Evolutionary conservation across 2,888 invertebrate genomes (phyloP).

Genomic region (Ceramica pisi): DNA sequence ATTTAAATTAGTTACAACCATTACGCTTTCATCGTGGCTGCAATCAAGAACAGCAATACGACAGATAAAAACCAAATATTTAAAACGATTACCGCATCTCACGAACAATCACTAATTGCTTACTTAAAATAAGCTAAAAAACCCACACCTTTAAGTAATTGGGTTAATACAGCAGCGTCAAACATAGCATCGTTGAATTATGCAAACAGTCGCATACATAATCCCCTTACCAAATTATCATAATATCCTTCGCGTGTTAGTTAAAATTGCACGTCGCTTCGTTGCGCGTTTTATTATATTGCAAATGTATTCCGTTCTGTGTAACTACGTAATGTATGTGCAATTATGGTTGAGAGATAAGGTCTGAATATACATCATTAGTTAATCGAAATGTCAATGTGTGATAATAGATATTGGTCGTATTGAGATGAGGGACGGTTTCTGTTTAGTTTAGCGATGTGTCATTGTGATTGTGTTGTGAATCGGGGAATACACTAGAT

Average conservation of each 20-base stretch:
- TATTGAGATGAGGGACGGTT: slow-evolving; percentile 9
- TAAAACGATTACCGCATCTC: background rate
- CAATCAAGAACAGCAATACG: too few relatives aligned
- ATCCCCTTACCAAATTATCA: slow-evolving; percentile 64
- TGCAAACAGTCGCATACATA: slow-evolving; percentile 60
- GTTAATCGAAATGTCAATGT: slow-evolving; percentile 55
- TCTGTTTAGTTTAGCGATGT: background rate
- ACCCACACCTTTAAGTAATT: slow-evolving; percentile 48
- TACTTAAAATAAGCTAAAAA: slow-evolving; percentile 10
- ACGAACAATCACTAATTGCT: slow-evolving; percentile 15
- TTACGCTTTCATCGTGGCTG: too few relatives aligned
- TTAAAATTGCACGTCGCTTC: slow-evolving; percentile 60
- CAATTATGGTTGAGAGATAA: slow-evolving; percentile 50
- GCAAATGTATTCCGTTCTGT: slow-evolving; percentile 58
- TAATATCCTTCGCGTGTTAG: slow-evolving; percentile 62
- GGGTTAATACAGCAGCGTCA: slow-evolving; percentile 54
- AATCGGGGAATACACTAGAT: background rate
- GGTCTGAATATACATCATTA: slow-evolving; percentile 45
- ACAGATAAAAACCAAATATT: background rate
- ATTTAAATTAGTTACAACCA: too few relatives aligned
- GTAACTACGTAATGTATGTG: slow-evolving; percentile 48
- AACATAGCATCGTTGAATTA: slow-evolving; percentile 56
- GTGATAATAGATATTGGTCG: slow-evolving; percentile 17
- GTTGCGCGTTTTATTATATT: slow-evolving; percentile 55
- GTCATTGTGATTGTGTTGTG: background rate